Evolutionary conservation across 2,797 vertebrate genomes (phyloP).

Genomic region (Gymnopithys bicolor): DNA sequence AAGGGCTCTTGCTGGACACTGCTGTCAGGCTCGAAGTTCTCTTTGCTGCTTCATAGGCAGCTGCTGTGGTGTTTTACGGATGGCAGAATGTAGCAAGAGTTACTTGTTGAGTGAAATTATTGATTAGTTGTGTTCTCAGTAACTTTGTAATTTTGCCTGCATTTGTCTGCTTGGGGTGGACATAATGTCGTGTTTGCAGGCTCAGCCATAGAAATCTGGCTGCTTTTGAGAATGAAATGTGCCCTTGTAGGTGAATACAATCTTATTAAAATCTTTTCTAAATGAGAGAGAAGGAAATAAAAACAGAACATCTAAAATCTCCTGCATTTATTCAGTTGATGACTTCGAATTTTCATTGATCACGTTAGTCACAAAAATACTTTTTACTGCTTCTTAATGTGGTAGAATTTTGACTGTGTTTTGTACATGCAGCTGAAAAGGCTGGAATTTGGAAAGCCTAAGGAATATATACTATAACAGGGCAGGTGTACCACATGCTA

Average conservation of each 20-base stretch:
- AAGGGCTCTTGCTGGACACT: background rate
- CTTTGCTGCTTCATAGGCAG: accelerated
- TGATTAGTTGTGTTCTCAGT: background rate
- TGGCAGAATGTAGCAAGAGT: background rate
- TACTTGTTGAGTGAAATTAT: background rate
- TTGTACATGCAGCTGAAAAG: background rate
- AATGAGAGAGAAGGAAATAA: background rate
- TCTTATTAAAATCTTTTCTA: background rate
- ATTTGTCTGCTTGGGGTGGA: background rate
- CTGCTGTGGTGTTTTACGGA: background rate
- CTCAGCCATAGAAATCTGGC: background rate
- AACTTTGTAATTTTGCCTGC: background rate
- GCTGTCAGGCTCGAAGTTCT: background rate
- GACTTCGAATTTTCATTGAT: background rate
- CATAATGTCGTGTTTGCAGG: background rate
- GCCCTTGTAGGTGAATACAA: background rate
- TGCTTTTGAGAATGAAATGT: background rate
- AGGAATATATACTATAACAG: accelerated
- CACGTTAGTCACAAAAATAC: background rate
- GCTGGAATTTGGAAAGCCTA: background rate
- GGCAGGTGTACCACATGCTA: background rate
- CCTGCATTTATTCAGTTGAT: background rate
- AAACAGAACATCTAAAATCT: accelerated
- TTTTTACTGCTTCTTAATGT: background rate
- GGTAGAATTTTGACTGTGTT: background rate